Evolutionary conservation across 2,888 invertebrate species (phyloP).

Genomic region (Zaprionus obscuricornis): DNA sequence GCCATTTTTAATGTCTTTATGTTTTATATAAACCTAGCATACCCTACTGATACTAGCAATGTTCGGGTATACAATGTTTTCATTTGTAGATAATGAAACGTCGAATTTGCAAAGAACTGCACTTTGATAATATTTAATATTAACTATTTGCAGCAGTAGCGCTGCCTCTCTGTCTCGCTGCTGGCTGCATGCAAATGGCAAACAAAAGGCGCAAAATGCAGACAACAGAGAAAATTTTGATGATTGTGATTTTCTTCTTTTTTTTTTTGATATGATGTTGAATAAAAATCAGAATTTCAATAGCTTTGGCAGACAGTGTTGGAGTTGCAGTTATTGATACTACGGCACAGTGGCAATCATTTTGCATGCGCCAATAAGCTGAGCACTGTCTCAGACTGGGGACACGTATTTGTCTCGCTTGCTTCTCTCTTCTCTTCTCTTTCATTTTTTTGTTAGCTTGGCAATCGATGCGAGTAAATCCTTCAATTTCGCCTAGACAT

Average conservation of each 20-base stretch:
- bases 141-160: constrained; percentile 56
- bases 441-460: neutral
- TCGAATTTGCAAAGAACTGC: no score
- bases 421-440: neutral
- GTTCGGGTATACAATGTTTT: no score
- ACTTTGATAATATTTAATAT: constrained; percentile 47
- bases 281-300: neutral
- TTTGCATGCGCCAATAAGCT: constrained; percentile 67
- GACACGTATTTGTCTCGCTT: constrained; percentile 62
- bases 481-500: constrained; percentile 55
- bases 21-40: no score
- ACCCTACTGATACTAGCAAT: no score
- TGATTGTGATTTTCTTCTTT: constrained; percentile 38
- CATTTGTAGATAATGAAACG: no score
- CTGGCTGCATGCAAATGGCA: constrained; percentile 16
- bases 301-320: neutral
- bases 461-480: constrained; percentile 47
- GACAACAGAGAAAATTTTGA: constrained; percentile 7
- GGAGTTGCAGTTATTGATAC: constrained; percentile 44
- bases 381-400: constrained; percentile 32
- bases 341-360: constrained; percentile 47
- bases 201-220: constrained; percentile 30
- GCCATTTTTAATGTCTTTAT: no score
- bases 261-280: no score
- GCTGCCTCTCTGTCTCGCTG: no score